Conservation (phyloP, 2,888 invertebrate genomes). For the Noctua fimbriata region DNA sequence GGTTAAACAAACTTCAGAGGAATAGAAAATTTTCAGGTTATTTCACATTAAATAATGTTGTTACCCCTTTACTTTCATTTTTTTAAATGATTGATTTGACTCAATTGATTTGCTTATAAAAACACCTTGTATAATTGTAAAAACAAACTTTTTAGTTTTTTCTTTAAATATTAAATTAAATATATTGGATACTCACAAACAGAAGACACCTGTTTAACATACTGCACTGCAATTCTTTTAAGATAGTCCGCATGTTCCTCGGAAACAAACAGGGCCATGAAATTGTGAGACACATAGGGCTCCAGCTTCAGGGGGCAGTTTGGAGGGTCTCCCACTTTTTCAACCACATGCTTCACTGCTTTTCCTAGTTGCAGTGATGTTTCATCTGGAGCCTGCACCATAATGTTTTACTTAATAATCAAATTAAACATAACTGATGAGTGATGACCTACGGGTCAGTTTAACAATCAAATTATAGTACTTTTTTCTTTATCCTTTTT, state of each 20-base stretch:
- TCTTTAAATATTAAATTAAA: background rate
- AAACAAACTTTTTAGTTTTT: background rate
- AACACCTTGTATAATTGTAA: conserved; percentile 1
- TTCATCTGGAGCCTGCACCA: conserved; percentile 93
- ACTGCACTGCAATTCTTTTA: conserved; percentile 94
- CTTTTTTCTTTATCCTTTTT: background rate
- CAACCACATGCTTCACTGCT: conserved; percentile 94
- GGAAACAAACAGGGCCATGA: conserved; percentile 97
- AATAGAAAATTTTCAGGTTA: background rate
- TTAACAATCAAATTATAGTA: background rate
- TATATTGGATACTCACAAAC: conserved; percentile 90
- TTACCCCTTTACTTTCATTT: background rate
- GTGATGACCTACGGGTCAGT: background rate
- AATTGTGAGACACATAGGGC: conserved; percentile 96
- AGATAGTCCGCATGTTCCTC: conserved; percentile 95
- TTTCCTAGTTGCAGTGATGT: conserved; percentile 92
- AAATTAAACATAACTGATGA: background rate
- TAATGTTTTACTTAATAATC: background rate
- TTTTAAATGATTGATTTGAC: background rate
- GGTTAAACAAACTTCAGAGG: background rate
- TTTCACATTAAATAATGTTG: background rate
- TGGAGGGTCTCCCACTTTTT: conserved; percentile 92
- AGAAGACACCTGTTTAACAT: conserved; percentile 94
- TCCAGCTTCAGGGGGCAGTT: conserved; percentile 93
- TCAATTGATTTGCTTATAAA: background rate